Evolutionary conservation across 2,888 invertebrate species (phyloP).

Genomic region (Gryllus longicercus): DNA sequence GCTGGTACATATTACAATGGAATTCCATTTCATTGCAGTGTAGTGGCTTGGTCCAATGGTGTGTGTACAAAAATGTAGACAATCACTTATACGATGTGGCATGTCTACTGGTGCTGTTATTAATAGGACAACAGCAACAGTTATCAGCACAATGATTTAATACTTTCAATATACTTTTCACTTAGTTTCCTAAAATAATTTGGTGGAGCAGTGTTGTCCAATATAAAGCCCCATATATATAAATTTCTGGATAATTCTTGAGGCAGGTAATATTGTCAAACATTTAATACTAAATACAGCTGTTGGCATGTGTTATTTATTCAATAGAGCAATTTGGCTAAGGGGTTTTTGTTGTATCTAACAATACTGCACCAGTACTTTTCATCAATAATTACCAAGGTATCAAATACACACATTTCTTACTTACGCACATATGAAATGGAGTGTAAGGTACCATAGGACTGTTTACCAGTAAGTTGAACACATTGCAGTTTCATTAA

Average conservation of each 20-base stretch:
- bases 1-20: not conserved
- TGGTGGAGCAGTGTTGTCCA: not conserved
- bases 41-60: conserved; percentile 1
- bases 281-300: conserved; percentile 6
- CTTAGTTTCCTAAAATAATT: conserved; percentile 17
- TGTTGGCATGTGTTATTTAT: not conserved
- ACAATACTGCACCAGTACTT: conserved; percentile 4
- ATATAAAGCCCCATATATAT: not conserved
- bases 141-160: not conserved
- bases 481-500: conserved; percentile 17
- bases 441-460: conserved; percentile 1
- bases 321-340: not conserved
- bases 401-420: conserved; percentile 17
- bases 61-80: conserved; percentile 2
- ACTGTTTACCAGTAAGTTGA: conserved; percentile 3
- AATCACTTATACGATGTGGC: not conserved
- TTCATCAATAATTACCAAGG: not conserved
- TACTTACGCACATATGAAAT: conserved; percentile 11
- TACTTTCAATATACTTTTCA: not conserved
- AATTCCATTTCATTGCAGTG: not conserved
- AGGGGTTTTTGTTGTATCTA: not conserved
- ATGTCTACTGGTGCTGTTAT: not conserved
- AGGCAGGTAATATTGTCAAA: conserved; percentile 10
- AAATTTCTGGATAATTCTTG: not conserved
- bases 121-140: not conserved